Conservation (phyloP, 2,797 vertebrate genomes). For the Protonibea diacanthus region DNA sequence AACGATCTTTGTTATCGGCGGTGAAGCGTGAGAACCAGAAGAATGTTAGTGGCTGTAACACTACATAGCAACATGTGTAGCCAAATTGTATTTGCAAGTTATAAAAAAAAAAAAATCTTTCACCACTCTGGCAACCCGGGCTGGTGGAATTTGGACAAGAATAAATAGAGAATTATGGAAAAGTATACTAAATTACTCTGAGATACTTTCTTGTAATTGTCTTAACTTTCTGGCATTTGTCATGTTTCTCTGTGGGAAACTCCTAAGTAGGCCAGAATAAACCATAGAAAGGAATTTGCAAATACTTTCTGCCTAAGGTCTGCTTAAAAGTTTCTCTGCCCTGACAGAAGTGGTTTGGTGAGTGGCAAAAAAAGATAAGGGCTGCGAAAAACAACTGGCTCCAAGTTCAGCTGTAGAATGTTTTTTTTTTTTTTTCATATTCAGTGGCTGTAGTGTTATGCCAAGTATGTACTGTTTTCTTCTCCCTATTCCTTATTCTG, state of each 20-base stretch:
- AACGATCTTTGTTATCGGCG: constrained; percentile 40
- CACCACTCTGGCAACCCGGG: neutral
- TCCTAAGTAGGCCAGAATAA: constrained; percentile 56
- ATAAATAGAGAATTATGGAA: constrained; percentile 36
- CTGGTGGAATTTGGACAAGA: neutral
- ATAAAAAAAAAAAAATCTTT: neutral
- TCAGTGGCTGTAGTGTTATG: constrained; percentile 65
- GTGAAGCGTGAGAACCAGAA: constrained; percentile 32
- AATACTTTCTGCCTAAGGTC: constrained; percentile 54
- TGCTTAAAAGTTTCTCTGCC: constrained; percentile 43
- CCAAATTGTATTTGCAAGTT: constrained; percentile 39
- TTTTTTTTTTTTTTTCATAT: constrained; percentile 45
- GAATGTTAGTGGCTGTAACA: constrained; percentile 30
- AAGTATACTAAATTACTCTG: constrained; percentile 42
- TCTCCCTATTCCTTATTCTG: constrained; percentile 61
- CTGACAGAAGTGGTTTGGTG: constrained; percentile 48
- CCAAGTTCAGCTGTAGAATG: constrained; percentile 67
- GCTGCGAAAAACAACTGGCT: constrained; percentile 56
- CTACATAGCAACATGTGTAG: constrained; percentile 28
- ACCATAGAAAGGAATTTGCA: constrained; percentile 60
- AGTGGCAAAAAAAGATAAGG: constrained; percentile 53
- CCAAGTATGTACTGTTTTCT: constrained; percentile 70
- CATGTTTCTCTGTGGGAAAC: constrained; percentile 40
- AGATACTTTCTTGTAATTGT: constrained; percentile 49
- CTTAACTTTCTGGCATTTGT: constrained; percentile 45